These are phyloP conservation scores for Limenitis camilla DNA, from an alignment of 2,888 invertebrate genomes.

Conservation along the genomic window DNA sequence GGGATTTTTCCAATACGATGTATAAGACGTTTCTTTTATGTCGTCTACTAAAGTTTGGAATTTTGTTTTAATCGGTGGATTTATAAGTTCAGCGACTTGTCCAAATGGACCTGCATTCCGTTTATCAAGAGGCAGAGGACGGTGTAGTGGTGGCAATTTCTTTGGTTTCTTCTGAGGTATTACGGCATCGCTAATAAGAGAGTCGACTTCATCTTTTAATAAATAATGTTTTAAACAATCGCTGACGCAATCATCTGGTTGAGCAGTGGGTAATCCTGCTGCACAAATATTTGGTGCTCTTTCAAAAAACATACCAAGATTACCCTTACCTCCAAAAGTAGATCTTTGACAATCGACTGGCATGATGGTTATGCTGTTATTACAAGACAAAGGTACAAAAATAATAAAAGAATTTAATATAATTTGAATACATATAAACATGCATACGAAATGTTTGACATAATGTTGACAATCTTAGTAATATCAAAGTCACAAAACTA, in stretches of 20 bases:
- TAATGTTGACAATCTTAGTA: slow-evolving; percentile 1
- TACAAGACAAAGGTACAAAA: background rate
- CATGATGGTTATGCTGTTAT: slow-evolving; percentile 30
- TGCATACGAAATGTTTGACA: slow-evolving; percentile 1
- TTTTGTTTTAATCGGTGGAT: slow-evolving; percentile 50
- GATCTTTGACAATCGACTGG: slow-evolving; percentile 46
- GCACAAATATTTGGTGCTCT: slow-evolving; percentile 53
- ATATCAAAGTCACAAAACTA: too few relatives aligned
- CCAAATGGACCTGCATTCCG: slow-evolving; percentile 43
- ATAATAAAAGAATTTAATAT: background rate
- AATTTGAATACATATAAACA: background rate
- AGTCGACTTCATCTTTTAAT: slow-evolving; percentile 54
- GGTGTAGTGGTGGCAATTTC: slow-evolving; percentile 44
- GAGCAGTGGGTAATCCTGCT: slow-evolving; percentile 52
- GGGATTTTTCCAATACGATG: slow-evolving; percentile 54
- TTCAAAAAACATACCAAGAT: slow-evolving; percentile 52
- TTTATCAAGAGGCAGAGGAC: slow-evolving; percentile 41
- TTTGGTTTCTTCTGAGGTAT: slow-evolving; percentile 41
- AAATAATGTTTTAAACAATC: slow-evolving; percentile 50
- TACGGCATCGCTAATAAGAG: slow-evolving; percentile 51
- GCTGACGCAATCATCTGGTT: slow-evolving; percentile 38
- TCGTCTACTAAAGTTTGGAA: slow-evolving; percentile 51
- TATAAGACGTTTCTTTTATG: slow-evolving; percentile 49
- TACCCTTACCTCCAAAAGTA: slow-evolving; percentile 59
- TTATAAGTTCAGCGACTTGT: slow-evolving; percentile 39